A percentile compares a stretch with the other conserved stretches of the same genome.
These are phyloP conservation scores for Agrypnus murinus DNA, from an alignment of 2,888 invertebrate genomes.

Conservation along the genomic window DNA sequence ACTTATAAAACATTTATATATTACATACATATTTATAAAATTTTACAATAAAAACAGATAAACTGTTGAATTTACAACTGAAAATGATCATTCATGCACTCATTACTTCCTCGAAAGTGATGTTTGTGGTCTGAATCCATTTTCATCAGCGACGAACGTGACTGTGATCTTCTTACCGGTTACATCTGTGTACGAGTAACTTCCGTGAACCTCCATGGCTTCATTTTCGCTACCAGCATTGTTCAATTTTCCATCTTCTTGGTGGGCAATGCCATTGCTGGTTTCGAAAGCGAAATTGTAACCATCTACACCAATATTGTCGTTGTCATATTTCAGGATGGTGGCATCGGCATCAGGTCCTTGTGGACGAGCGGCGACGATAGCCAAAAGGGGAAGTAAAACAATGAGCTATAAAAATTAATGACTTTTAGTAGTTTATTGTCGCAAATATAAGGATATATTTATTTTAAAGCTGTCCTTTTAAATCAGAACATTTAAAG, in stretches of 20 bases:
- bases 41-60: too few species aligned
- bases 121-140: slow-evolving; percentile 72
- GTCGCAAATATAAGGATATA: too few species aligned
- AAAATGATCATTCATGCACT: too few species aligned
- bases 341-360: slow-evolving; percentile 70
- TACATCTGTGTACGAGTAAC: slow-evolving; percentile 71
- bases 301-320: slow-evolving; percentile 75
- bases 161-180: slow-evolving; percentile 72
- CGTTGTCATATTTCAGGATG: slow-evolving; percentile 75
- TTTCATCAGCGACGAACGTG: slow-evolving; percentile 73
- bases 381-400: slow-evolving; percentile 36
- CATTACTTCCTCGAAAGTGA: slow-evolving; percentile 10
- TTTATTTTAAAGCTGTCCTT: too few species aligned
- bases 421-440: too few species aligned
- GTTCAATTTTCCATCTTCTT: slow-evolving; percentile 67
- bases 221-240: slow-evolving; percentile 71
- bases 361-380: slow-evolving; percentile 55
- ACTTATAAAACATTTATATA: too few species aligned
- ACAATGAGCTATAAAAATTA: slow-evolving; percentile 17
- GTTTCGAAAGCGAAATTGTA: slow-evolving; percentile 75
- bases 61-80: slow-evolving; percentile 2
- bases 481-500: too few species aligned
- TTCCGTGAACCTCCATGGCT: slow-evolving; percentile 70
- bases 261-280: slow-evolving; percentile 67
- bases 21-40: too few species aligned